These are phyloP conservation scores for Leucozona laternaria DNA, from an alignment of 2,888 invertebrate genomes.

Conservation along the genomic window DNA sequence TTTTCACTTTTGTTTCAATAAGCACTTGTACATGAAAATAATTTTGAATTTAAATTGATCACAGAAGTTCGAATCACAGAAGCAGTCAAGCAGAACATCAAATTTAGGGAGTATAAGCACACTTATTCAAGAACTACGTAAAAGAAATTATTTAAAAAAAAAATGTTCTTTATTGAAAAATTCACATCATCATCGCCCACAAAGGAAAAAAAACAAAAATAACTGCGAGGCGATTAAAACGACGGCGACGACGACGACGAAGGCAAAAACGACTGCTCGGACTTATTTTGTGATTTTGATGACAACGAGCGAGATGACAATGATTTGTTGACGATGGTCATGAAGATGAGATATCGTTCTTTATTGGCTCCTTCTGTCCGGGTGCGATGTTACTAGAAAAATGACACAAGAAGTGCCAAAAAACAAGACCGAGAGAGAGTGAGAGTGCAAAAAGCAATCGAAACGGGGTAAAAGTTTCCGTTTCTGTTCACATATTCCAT, in stretches of 20 bases:
- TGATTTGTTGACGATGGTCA: slow-evolving; percentile 68
- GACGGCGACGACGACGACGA: slow-evolving; percentile 25
- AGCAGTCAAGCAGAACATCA: not conserved
- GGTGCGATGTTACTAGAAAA: slow-evolving; percentile 56
- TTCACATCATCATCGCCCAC: slow-evolving; percentile 47
- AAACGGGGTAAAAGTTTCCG: slow-evolving; percentile 32
- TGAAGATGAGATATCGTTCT: slow-evolving; percentile 60
- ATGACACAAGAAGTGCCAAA: slow-evolving; percentile 60
- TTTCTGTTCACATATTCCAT: slow-evolving; percentile 41
- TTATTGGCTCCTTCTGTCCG: slow-evolving; percentile 41
- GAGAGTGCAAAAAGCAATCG: slow-evolving; percentile 1
- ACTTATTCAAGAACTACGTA: not conserved
- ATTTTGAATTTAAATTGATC: not conserved
- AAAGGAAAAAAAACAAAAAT: slow-evolving; percentile 39
- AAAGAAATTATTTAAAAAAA: not conserved
- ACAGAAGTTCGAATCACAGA: not conserved
- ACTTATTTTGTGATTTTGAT: slow-evolving; percentile 10
- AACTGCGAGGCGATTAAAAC: slow-evolving; percentile 34
- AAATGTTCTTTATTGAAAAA: slow-evolving; percentile 22
- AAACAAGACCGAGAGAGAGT: slow-evolving; percentile 1
- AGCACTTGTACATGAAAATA: not conserved
- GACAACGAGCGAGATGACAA: slow-evolving; percentile 58
- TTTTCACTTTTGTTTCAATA: not conserved
- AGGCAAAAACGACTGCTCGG: slow-evolving; percentile 2
- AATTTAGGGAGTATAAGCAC: not conserved